Evolutionary conservation across 2,888 invertebrate species (phyloP).

Genomic region (Ochropacha duplaris): DNA sequence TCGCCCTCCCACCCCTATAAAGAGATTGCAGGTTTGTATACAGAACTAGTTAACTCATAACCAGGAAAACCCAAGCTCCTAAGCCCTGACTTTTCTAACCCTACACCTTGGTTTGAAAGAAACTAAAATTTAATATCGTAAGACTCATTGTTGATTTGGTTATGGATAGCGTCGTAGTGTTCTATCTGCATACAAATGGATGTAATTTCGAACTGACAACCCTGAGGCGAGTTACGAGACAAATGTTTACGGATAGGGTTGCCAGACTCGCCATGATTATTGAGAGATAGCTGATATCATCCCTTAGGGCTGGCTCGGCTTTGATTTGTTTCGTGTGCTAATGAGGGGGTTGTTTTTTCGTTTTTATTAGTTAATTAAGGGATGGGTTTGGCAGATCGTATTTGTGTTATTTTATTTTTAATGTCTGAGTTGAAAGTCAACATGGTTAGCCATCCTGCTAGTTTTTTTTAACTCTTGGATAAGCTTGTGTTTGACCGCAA

Average conservation of each 20-base stretch:
- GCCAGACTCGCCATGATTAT: constrained; percentile 23
- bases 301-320: constrained; percentile 19
- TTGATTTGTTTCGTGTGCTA: constrained; percentile 50
- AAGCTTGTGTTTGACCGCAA: no score
- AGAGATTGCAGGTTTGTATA: no score
- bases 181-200: constrained; percentile 77
- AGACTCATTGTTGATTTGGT: no score
- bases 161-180: no score
- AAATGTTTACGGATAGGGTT: constrained; percentile 67
- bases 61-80: no score
- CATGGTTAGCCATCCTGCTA: no score
- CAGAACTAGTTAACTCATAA: no score
- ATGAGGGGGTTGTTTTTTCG: constrained; percentile 50
- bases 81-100: no score
- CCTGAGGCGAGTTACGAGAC: constrained; percentile 59
- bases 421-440: not conserved
- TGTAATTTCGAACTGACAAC: constrained; percentile 76
- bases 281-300: constrained; percentile 11
- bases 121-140: no score
- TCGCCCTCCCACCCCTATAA: no score
- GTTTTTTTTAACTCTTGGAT: no score
- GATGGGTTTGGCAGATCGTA: constrained; percentile 14
- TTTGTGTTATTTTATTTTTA: not conserved
- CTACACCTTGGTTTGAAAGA: no score
- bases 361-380: constrained; percentile 49